Evolutionary conservation across 2,797 vertebrate genomes (phyloP).

Genomic region (Okamejei kenojei): DNA sequence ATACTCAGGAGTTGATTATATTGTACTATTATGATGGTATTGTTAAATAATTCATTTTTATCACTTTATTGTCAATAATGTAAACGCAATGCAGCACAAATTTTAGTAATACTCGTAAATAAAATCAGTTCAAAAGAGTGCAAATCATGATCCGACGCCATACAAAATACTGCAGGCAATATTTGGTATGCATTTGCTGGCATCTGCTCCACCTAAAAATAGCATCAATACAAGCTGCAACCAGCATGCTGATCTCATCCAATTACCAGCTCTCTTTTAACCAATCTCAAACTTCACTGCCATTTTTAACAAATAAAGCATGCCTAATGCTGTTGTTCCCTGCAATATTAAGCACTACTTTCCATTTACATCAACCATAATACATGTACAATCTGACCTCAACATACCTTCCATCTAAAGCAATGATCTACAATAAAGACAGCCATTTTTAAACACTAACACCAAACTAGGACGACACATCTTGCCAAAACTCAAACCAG

Average conservation of each 20-base stretch:
- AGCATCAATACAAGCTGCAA: slow-evolving; percentile 56
- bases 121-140: background rate
- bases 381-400: slow-evolving; percentile 18
- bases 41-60: background rate
- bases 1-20: no score
- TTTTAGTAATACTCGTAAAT: background rate
- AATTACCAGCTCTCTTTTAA: slow-evolving; percentile 49
- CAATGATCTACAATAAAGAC: background rate
- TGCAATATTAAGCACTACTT: background rate
- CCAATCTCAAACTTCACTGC: slow-evolving; percentile 41
- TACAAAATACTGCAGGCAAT: slow-evolving; percentile 62
- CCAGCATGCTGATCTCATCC: slow-evolving; percentile 56
- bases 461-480: background rate
- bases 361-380: background rate
- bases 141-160: background rate
- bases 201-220: slow-evolving; percentile 75
- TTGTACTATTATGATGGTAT: background rate
- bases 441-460: background rate
- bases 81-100: background rate
- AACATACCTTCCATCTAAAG: background rate
- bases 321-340: background rate
- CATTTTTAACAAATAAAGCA: background rate
- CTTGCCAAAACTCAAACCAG: background rate
- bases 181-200: slow-evolving; percentile 69
- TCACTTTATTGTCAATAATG: background rate